phyloP scores from a whole-genome alignment of 2,797 vertebrate genomes.

The Crocidura indochinensis region DNA sequence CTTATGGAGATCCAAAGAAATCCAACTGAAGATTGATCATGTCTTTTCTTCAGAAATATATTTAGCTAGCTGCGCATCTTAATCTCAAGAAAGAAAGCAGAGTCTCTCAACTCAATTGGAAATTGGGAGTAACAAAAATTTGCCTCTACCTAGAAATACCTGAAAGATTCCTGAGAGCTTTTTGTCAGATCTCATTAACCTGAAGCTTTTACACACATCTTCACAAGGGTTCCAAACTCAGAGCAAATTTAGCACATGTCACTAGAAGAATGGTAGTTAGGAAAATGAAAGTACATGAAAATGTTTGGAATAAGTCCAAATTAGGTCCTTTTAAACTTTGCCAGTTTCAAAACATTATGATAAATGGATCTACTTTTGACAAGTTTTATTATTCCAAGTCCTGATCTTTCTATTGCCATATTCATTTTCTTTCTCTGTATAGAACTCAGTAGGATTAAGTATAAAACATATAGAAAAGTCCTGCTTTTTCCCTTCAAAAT shows the following conservation, averaged over 20 bases:
- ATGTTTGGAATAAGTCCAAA: slow-evolving; percentile 22
- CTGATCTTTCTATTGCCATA: neutral
- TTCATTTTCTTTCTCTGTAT: no score
- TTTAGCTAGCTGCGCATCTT: neutral
- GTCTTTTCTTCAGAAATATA: slow-evolving; percentile 21
- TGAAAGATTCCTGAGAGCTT: neutral
- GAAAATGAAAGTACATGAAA: neutral
- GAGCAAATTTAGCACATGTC: neutral
- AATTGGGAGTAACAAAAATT: neutral
- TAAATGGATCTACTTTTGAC: slow-evolving; percentile 42
- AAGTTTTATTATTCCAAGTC: slow-evolving; percentile 25
- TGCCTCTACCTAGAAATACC: neutral
- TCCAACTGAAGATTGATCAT: neutral
- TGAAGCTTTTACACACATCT: neutral
- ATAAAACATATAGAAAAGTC: slow-evolving; percentile 13
- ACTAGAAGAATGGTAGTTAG: neutral
- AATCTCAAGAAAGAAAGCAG: neutral
- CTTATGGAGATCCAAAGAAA: slow-evolving; percentile 19
- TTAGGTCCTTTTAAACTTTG: slow-evolving; percentile 61
- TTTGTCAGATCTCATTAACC: neutral
- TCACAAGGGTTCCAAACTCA: neutral
- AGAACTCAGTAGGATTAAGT: neutral
- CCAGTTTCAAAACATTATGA: slow-evolving; percentile 23
- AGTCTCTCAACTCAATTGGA: neutral
- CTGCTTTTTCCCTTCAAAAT: slow-evolving; percentile 29